Conservation (phyloP, 2,797 vertebrate genomes). For the Benthosema pterotum region DNA sequence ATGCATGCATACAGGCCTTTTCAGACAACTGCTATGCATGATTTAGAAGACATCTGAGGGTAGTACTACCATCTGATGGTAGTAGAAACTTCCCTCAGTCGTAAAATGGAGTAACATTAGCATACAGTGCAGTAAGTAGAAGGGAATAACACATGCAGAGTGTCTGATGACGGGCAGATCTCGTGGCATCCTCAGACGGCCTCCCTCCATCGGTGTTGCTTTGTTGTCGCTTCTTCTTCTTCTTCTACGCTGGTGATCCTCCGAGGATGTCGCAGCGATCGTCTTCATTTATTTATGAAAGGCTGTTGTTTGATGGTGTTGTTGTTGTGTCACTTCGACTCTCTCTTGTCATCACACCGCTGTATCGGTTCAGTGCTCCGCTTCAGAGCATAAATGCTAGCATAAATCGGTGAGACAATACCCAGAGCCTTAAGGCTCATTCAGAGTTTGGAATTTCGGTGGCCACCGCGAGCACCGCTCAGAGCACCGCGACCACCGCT, state of each 20-base stretch:
- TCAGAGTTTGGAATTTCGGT: too few species aligned
- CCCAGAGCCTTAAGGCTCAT: too few species aligned
- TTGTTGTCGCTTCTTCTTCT: conserved; percentile 38
- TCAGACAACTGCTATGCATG: too few species aligned
- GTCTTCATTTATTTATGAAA: conserved; percentile 69
- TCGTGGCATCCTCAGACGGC: conserved; percentile 60
- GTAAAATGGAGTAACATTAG: too few species aligned
- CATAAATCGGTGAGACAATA: too few species aligned
- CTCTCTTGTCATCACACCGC: conserved; percentile 19
- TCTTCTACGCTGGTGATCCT: conserved; percentile 46
- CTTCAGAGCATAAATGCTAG: too few species aligned
- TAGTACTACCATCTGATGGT: too few species aligned
- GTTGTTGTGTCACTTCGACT: conserved; percentile 14
- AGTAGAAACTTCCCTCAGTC: too few species aligned
- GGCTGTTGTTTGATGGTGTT: conserved; percentile 8
- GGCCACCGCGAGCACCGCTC: too few species aligned
- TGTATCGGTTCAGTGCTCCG: conserved; percentile 9
- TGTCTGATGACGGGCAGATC: conserved; percentile 70
- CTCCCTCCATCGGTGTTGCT: conserved; percentile 70
- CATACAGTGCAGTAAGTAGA: conserved; percentile 43
- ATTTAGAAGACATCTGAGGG: too few species aligned
- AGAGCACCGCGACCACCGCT: too few species aligned
- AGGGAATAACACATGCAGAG: conserved; percentile 42
- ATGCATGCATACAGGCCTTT: too few species aligned
- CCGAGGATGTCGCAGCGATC: conserved; percentile 53